Evolutionary conservation across 2,888 invertebrate species (phyloP).

Genomic region (Andrena bicolor): DNA sequence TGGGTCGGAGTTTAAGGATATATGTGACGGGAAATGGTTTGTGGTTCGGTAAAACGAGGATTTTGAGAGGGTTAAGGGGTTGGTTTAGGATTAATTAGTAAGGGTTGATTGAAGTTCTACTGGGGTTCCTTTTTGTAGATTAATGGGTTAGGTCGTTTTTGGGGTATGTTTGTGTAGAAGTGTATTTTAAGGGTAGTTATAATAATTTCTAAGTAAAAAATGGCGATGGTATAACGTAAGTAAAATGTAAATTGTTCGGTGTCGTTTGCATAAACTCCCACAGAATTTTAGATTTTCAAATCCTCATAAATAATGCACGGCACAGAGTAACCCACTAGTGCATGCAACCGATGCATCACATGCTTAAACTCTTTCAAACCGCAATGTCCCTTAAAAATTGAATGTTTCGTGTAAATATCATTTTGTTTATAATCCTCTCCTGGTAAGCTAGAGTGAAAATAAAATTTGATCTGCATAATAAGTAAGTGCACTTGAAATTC

Average conservation of each 20-base stretch:
- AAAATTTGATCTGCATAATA: too few relatives aligned
- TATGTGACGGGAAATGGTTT: too few relatives aligned
- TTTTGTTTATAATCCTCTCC: too few relatives aligned
- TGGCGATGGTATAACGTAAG: background rate
- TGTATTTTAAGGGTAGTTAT: background rate
- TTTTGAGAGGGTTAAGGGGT: background rate
- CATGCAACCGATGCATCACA: slow-evolving; percentile 16
- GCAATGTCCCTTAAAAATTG: slow-evolving; percentile 1
- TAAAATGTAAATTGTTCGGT: slow-evolving; percentile 7
- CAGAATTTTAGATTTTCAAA: slow-evolving; percentile 21
- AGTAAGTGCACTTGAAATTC: too few relatives aligned
- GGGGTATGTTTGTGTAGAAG: too few relatives aligned
- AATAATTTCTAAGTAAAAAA: background rate
- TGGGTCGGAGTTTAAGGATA: background rate
- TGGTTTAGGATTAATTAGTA: slow-evolving; percentile 6
- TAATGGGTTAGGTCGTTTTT: too few relatives aligned
- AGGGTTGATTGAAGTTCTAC: background rate
- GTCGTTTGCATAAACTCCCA: slow-evolving; percentile 21
- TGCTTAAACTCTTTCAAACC: background rate
- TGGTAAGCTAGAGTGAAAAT: too few relatives aligned
- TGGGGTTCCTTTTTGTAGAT: too few relatives aligned
- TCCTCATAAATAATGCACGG: slow-evolving; percentile 34
- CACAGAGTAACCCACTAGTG: slow-evolving; percentile 2
- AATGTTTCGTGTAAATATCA: background rate
- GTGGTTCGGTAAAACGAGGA: background rate